A percentile compares a stretch with the other conserved stretches of the same genome.
phyloP scores from a whole-genome alignment of 2,888 invertebrate species.

The Sericinus montela region DNA sequence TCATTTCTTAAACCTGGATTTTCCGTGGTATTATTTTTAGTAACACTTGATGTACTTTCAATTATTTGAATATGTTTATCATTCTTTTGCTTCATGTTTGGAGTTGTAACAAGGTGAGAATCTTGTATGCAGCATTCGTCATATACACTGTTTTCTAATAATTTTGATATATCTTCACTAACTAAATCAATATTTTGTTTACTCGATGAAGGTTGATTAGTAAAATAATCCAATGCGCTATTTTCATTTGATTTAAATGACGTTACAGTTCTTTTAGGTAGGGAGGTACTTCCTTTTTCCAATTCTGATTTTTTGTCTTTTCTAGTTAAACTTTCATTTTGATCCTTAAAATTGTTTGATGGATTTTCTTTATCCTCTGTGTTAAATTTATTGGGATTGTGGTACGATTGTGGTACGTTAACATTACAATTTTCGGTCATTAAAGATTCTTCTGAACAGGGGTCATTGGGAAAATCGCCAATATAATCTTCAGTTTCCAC shows the following conservation, averaged over 20 bases:
- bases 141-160: background rate
- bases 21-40: background rate
- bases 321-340: conserved; percentile 39
- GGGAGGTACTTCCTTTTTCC: conserved; percentile 34
- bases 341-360: conserved; percentile 33
- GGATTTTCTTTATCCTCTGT: background rate
- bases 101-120: conserved; percentile 3
- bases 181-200: conserved; percentile 7
- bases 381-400: background rate
- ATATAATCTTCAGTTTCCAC: conserved; percentile 65
- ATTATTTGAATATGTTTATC: background rate
- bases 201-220: conserved; percentile 36
- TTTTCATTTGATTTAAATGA: conserved; percentile 33
- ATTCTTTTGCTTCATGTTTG: too few species aligned
- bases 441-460: conserved; percentile 37
- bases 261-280: conserved; percentile 35
- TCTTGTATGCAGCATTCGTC: background rate
- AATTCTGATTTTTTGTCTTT: conserved; percentile 43
- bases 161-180: background rate
- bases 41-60: background rate
- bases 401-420: background rate
- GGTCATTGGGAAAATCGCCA: conserved; percentile 53
- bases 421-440: conserved; percentile 22
- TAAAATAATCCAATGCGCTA: conserved; percentile 35
- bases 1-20: background rate